Conservation (phyloP, 2,113 vertebrate genomes). For the Anoplopoma fimbria region DNA sequence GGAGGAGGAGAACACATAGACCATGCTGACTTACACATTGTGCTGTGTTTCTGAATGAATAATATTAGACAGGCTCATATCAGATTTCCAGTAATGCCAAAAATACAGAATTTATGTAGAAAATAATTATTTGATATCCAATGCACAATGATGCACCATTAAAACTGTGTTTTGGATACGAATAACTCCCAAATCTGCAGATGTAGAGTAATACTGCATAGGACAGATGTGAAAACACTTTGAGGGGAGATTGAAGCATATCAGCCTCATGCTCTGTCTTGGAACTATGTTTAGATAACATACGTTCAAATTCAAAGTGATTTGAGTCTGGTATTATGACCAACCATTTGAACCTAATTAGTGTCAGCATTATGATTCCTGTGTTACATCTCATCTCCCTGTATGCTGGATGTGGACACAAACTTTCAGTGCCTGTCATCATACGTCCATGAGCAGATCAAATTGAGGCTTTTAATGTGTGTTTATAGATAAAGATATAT, state of each 20-base stretch:
- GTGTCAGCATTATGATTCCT: background rate
- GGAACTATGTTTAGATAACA: too few species aligned
- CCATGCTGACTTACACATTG: background rate
- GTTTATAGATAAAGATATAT: too few species aligned
- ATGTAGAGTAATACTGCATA: too few species aligned
- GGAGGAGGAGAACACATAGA: background rate
- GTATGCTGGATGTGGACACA: background rate
- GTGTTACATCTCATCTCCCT: background rate
- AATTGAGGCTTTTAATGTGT: background rate
- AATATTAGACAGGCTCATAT: background rate
- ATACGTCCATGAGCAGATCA: too few species aligned
- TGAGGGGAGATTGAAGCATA: too few species aligned
- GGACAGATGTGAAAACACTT: too few species aligned
- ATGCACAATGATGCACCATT: too few species aligned
- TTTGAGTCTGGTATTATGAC: background rate
- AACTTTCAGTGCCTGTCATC: too few species aligned
- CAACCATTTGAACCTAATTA: background rate
- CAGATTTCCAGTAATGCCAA: background rate
- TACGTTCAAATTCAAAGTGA: background rate
- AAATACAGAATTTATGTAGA: background rate
- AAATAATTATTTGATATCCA: background rate
- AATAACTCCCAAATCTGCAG: too few species aligned
- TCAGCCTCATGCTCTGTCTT: too few species aligned
- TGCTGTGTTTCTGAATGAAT: background rate
- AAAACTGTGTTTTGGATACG: too few species aligned